Conservation (phyloP, 1,140 invertebrate species). For the Ostrea edulis region DNA sequence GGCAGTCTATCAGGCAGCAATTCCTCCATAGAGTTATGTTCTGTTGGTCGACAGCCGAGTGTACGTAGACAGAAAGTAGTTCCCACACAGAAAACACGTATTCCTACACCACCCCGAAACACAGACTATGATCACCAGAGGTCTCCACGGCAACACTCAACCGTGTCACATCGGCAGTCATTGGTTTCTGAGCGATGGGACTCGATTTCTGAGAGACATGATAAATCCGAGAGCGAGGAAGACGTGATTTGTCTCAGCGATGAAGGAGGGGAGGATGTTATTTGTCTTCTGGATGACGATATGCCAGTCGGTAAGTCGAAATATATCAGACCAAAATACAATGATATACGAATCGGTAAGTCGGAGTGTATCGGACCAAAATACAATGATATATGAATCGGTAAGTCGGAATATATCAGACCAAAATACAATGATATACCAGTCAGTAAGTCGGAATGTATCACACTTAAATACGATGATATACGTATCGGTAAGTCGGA, state of each 20-base stretch:
- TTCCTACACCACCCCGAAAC: background rate
- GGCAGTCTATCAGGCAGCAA: constrained; percentile 6
- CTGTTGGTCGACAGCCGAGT: background rate
- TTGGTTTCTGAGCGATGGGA: background rate
- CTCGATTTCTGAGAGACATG: background rate
- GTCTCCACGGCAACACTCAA: background rate
- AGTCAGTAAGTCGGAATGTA: background rate
- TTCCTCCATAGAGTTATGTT: constrained; percentile 28
- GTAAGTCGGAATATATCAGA: no score
- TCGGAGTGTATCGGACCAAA: no score
- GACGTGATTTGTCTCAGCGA: background rate
- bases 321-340: no score
- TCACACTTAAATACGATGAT: no score
- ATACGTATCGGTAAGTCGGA: no score
- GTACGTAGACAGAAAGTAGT: constrained; percentile 26
- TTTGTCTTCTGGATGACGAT: background rate
- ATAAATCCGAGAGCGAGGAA: background rate
- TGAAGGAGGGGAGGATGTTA: background rate
- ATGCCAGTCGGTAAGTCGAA: background rate
- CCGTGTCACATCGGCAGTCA: background rate
- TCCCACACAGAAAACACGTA: constrained; percentile 24
- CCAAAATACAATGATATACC: no score
- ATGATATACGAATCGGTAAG: no score
- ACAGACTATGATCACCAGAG: background rate
- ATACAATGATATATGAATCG: no score